Base-by-base conservation (phyloP, 2,113 vertebrate species). In the Peucedramus taeniatus region DNA sequence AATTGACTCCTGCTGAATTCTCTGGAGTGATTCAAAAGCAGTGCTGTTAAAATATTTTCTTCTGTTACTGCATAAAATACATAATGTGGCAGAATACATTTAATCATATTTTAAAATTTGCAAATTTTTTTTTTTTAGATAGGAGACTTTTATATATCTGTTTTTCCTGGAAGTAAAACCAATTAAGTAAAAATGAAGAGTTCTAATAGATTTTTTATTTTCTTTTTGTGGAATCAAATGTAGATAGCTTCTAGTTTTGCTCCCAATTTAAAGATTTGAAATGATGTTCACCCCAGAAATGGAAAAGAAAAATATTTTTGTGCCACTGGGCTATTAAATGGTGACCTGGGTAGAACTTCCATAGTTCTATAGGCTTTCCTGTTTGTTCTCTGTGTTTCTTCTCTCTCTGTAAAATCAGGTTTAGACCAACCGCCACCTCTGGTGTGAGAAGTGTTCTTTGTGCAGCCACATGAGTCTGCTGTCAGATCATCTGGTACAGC, bases 1-100 rank as follows among this genome's bases (percentile, higher is more conserved):
- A 97, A 97, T 96, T 96, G 96, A 94, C 87, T 92, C 89, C 93
- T 86, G 93, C 59, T 95, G 83, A 83, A 91, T 95, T 84, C 83
- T 89, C 75, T 89, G 94, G 85, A 83, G 92, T 84, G 88, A 96
- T 88, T 96, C 71, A 68, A 90, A 94, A 87, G 81, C 84, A 91
- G 66, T 85, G 63, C 56, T 93, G 47, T 66, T 88, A 72, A 40
- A 84, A 69, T 87, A 64, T 83, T 96, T 77, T 45, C 75, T 96
- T 95, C 64, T 16, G 35, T 96, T 94, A 86, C 20, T 85, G 33
- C 50, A 53, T 70, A 54, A 83, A 66, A 72, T 76, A 60, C 86
- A 39, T 63, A 92, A 77, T 50, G 22, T 30, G 54, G 72, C n/a
- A 90, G 71, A 94, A 85, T 81, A 72, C 19, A 74, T 70, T 95